Percentiles rank a stretch among this genome's conserved stretches.
Evolutionary conservation across 2,113 vertebrate genomes (phyloP).

Genomic region (Hiodon tergisus): DNA sequence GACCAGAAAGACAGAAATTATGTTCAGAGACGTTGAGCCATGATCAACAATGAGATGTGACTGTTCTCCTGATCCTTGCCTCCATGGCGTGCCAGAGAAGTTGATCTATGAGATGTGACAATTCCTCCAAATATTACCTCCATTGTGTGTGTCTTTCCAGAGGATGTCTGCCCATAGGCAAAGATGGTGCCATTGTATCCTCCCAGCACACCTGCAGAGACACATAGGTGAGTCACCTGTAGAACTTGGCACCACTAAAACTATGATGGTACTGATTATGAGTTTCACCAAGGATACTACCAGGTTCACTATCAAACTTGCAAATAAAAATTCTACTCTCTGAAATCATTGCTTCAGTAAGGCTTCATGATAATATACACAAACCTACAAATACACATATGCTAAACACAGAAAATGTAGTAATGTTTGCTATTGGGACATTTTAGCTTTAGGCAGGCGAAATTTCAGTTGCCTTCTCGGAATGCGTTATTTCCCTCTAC

Average conservation of each 20-base stretch:
- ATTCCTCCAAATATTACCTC: constrained; percentile 63
- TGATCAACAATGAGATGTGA: too few species aligned
- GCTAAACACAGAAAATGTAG: background rate
- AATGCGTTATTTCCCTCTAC: too few species aligned
- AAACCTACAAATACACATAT: background rate
- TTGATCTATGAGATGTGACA: too few species aligned
- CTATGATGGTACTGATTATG: background rate
- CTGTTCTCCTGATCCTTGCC: too few species aligned
- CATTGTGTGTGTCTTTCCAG: constrained; percentile 94
- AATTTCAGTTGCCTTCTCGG: too few species aligned
- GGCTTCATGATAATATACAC: background rate
- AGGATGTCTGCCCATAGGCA: constrained; percentile 90
- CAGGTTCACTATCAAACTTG: too few species aligned
- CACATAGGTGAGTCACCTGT: background rate
- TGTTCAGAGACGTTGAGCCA: too few species aligned
- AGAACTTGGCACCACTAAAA: background rate
- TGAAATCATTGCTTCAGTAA: too few species aligned
- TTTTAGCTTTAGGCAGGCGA: too few species aligned
- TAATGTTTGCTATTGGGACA: too few species aligned
- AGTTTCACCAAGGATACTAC: background rate
- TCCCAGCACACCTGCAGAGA: constrained; percentile 72
- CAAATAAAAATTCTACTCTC: too few species aligned
- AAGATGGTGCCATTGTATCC: constrained; percentile 95
- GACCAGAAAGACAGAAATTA: background rate
- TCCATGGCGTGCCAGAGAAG: too few species aligned